These are phyloP conservation scores for Drosophila burlai DNA, from an alignment of 1,140 invertebrate species.

Conservation along the genomic window DNA sequence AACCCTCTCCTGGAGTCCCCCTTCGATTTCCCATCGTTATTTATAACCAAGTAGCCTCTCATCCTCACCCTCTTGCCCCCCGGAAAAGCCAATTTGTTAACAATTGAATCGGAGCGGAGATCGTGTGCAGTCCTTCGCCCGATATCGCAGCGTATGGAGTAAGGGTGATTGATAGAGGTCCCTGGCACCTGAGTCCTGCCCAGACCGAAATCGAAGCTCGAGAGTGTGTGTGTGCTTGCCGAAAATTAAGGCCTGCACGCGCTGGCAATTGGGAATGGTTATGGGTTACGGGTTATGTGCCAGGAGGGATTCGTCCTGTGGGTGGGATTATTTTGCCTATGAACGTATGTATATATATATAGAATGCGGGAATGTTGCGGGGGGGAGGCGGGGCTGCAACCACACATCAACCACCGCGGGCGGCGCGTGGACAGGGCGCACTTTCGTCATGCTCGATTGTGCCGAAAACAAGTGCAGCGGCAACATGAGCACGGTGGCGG, in stretches of 20 bases:
- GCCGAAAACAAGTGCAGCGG: constrained; percentile 75
- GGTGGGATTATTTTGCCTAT: constrained; percentile 23
- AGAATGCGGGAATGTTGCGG: constrained; percentile 5
- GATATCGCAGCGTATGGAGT: constrained; percentile 1
- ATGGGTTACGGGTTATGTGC: constrained; percentile 32
- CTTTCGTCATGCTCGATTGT: constrained; percentile 81
- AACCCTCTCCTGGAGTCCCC: neutral
- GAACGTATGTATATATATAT: neutral
- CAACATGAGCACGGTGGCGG: constrained; percentile 22
- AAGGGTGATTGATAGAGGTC: constrained; percentile 45
- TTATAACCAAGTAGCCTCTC: constrained; percentile 7
- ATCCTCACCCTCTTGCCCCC: neutral
- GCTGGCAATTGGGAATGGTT: constrained; percentile 52
- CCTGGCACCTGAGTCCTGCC: constrained; percentile 57
- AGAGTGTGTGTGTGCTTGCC: constrained; percentile 49
- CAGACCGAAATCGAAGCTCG: constrained; percentile 31
- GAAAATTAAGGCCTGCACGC: constrained; percentile 75
- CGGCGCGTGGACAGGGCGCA: constrained; percentile 71
- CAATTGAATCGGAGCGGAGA: constrained; percentile 34
- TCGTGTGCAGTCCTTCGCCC: constrained; percentile 16
- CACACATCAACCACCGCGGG: constrained; percentile 67
- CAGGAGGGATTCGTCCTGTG: constrained; percentile 4
- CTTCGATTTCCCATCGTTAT: constrained; percentile 17
- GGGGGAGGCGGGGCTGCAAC: constrained; percentile 22
- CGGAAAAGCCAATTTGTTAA: constrained; percentile 50